Evolutionary conservation across 2,888 invertebrate genomes (phyloP).

Genomic region (Tenthredo mesomela): DNA sequence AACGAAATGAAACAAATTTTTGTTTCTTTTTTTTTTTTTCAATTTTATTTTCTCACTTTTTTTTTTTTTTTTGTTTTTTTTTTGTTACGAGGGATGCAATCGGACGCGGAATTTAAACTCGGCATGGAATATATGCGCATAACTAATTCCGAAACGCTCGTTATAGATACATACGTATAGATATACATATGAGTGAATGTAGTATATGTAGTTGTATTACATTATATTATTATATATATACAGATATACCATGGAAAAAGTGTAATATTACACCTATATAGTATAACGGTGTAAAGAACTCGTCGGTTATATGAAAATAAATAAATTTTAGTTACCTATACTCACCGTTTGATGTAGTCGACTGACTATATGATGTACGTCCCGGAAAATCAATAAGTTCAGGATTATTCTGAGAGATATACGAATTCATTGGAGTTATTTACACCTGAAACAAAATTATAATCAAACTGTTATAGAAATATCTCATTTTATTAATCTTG

Average conservation of each 20-base stretch:
- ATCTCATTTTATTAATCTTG: no score
- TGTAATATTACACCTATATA: neutral
- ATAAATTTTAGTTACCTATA: conserved; percentile 31
- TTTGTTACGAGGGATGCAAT: neutral
- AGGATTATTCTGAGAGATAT: neutral
- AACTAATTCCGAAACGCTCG: conserved; percentile 12
- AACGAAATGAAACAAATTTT: neutral
- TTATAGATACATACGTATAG: neutral
- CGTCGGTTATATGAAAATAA: neutral
- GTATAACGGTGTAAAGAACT: neutral
- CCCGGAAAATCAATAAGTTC: neutral
- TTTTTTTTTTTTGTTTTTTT: neutral
- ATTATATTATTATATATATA: neutral
- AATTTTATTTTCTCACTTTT: neutral
- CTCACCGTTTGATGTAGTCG: conserved; percentile 25
- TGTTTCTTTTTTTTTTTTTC: neutral
- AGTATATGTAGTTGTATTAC: neutral
- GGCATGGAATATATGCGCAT: conserved; percentile 30
- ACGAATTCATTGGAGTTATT: neutral
- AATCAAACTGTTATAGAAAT: neutral
- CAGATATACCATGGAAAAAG: neutral
- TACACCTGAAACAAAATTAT: neutral
- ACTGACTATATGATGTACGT: neutral
- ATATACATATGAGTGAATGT: neutral
- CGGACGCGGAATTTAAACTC: conserved; percentile 10